These are phyloP conservation scores for Thecophora atra DNA, from an alignment of 2,888 invertebrate species.

Conservation along the genomic window DNA sequence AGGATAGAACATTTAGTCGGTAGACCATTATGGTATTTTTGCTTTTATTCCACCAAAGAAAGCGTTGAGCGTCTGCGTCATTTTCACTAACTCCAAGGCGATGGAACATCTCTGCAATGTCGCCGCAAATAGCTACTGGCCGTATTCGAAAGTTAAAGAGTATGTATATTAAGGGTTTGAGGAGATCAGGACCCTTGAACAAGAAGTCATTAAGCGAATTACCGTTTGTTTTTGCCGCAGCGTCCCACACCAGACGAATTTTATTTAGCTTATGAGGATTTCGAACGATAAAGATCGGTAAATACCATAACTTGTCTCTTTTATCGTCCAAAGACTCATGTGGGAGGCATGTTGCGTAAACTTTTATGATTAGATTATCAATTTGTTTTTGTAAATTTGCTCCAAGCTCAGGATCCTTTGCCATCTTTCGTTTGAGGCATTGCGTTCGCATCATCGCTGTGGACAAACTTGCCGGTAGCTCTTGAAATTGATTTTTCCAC, in stretches of 20 bases:
- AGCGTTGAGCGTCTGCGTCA: not conserved
- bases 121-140: constrained; percentile 27
- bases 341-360: not conserved
- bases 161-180: constrained; percentile 29
- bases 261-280: constrained; percentile 37
- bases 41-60: constrained; percentile 37
- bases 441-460: too few species aligned
- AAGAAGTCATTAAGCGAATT: constrained; percentile 31
- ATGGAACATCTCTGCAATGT: constrained; percentile 42
- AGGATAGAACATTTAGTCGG: too few species aligned
- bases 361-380: too few species aligned
- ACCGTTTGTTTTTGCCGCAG: constrained; percentile 21
- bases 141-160: constrained; percentile 37
- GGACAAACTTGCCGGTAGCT: constrained; percentile 35
- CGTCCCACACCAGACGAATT: constrained; percentile 36
- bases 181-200: constrained; percentile 33
- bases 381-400: too few species aligned
- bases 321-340: too few species aligned
- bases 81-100: constrained; percentile 27
- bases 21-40: not conserved
- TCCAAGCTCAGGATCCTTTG: not conserved
- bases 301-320: not conserved
- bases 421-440: too few species aligned
- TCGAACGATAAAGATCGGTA: constrained; percentile 4
- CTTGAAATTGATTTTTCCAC: constrained; percentile 26